Conservation (phyloP, 1,140 invertebrate genomes). For the Aphaenogaster rudis region DNA sequence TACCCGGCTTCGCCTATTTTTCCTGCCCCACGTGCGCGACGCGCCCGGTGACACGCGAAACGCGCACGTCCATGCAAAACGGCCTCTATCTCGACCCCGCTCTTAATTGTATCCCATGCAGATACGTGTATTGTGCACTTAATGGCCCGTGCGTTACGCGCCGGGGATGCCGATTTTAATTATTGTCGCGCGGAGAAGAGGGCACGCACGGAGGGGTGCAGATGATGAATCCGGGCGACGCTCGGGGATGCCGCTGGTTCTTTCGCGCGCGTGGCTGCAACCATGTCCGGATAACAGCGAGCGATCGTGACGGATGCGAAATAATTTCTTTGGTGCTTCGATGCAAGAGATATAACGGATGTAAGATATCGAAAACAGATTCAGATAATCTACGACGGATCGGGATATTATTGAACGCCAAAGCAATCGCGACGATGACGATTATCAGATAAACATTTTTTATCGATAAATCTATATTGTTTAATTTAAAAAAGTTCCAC, state of each 20-base stretch:
- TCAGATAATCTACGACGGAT: neutral
- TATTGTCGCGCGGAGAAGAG: slow-evolving; percentile 57
- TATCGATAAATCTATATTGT: neutral
- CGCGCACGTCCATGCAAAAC: slow-evolving; percentile 80
- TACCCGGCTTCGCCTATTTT: slow-evolving; percentile 68
- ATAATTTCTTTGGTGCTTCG: slow-evolving; percentile 22
- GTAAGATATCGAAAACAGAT: neutral
- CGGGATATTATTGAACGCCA: neutral
- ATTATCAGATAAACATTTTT: neutral
- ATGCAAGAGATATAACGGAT: neutral
- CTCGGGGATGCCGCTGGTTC: slow-evolving; percentile 53
- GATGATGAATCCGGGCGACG: slow-evolving; percentile 67
- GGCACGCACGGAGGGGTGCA: slow-evolving; percentile 11
- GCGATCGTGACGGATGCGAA: neutral
- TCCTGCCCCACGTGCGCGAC: slow-evolving; percentile 69
- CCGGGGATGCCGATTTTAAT: slow-evolving; percentile 73
- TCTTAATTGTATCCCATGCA: slow-evolving; percentile 83
- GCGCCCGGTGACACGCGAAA: slow-evolving; percentile 84
- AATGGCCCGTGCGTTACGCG: slow-evolving; percentile 72
- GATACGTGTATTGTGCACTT: slow-evolving; percentile 79
- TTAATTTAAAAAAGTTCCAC: neutral
- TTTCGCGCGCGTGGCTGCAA: slow-evolving; percentile 51
- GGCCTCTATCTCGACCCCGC: slow-evolving; percentile 60
- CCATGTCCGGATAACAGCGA: slow-evolving; percentile 50
- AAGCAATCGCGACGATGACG: neutral